Conservation (phyloP, 2,113 vertebrate species). For the Jacana jacana region DNA sequence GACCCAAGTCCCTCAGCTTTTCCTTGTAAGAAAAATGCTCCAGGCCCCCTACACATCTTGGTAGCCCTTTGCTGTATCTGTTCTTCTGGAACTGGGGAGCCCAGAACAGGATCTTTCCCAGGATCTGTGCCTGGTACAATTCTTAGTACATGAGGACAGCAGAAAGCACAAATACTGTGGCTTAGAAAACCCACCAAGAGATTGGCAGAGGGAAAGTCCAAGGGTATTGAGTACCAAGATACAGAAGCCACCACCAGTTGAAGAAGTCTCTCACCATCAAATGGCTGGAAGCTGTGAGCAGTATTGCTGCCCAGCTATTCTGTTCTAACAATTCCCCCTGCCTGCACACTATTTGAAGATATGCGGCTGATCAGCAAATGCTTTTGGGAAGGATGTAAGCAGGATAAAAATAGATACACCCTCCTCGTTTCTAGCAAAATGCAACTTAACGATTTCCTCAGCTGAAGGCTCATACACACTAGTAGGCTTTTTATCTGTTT, state of each 20-base stretch:
- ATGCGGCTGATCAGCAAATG: neutral
- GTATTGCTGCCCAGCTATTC: neutral
- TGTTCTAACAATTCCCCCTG: neutral
- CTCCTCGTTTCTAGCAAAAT: neutral
- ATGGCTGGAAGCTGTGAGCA: neutral
- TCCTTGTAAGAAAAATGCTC: too few species aligned
- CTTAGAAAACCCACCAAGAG: neutral
- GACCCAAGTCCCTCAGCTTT: too few species aligned
- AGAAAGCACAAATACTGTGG: neutral
- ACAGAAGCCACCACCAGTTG: neutral
- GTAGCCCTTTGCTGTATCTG: too few species aligned
- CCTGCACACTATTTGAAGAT: neutral
- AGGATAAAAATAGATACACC: conserved; percentile 1
- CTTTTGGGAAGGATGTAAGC: conserved; percentile 4
- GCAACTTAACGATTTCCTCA: neutral
- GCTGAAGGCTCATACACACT: neutral
- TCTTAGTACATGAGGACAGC: neutral
- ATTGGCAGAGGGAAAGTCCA: neutral
- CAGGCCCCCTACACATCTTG: too few species aligned
- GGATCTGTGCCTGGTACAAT: neutral
- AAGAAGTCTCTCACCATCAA: neutral
- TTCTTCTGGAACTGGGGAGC: too few species aligned
- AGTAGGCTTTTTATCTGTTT: neutral
- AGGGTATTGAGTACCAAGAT: neutral
- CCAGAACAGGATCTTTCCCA: neutral